A percentile compares a stretch with the other conserved stretches of the same genome.
phyloP scores from a whole-genome alignment of 2,797 vertebrate species.

The Erpetoichthys calabaricus region DNA sequence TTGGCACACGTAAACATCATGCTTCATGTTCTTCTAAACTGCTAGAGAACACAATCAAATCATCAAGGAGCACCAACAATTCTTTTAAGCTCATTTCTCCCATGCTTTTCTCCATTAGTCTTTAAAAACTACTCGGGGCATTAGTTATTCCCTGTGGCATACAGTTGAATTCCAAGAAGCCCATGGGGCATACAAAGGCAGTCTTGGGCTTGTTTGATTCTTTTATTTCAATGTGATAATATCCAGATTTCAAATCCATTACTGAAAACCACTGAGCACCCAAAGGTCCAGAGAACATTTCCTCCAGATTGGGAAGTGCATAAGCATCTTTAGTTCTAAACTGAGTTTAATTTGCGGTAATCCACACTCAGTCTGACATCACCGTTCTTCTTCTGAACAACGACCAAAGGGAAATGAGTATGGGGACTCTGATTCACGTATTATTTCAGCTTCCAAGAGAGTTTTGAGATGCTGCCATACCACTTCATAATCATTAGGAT shows the following conservation, averaged over 20 bases:
- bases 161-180: background rate
- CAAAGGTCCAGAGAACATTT: background rate
- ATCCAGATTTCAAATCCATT: background rate
- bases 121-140: too few relatives aligned
- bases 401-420: background rate
- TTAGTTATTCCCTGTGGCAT: too few relatives aligned
- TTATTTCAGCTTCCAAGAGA: background rate
- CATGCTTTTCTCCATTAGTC: too few relatives aligned
- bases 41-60: background rate
- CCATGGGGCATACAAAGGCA: conserved; percentile 1
- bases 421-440: background rate
- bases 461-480: background rate
- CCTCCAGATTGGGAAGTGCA: background rate
- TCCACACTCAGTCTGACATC: background rate
- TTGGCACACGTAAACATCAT: too few relatives aligned
- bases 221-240: background rate
- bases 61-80: background rate
- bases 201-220: background rate
- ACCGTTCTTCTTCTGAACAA: background rate
- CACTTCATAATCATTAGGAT: too few relatives aligned
- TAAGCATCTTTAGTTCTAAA: background rate
- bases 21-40: background rate
- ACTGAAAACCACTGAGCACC: background rate
- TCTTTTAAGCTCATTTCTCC: too few relatives aligned
- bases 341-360: background rate